Percentiles rank a stretch among this genome's conserved stretches.
Evolutionary conservation across 2,113 vertebrate species (phyloP).

Genomic region (Ondatra zibethicus): DNA sequence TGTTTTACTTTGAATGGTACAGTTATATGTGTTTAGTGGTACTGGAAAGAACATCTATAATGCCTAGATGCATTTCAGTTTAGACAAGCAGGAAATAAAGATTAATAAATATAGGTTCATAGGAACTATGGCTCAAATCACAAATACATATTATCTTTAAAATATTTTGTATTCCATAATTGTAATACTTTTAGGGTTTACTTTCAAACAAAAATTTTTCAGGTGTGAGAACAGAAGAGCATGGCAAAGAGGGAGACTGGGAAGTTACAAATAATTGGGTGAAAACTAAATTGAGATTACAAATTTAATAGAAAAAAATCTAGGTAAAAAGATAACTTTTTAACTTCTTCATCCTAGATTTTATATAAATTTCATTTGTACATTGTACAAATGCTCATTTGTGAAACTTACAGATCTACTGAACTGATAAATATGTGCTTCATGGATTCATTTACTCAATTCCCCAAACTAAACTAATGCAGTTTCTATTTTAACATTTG

Average conservation of each 20-base stretch:
- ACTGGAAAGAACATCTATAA: not conserved
- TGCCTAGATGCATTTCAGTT: not conserved
- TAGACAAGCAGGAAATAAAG: not conserved
- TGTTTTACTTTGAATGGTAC: not conserved
- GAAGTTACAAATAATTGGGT: not conserved
- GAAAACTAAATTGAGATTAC: not conserved
- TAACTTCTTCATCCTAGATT: not conserved
- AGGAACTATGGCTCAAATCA: not conserved
- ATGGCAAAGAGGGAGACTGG: not conserved
- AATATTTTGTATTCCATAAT: not conserved
- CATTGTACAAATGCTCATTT: too few relatives aligned
- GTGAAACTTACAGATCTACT: not conserved
- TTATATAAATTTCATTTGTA: not conserved
- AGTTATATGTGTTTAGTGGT: not conserved
- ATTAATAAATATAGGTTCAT: not conserved
- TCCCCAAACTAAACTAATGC: not conserved
- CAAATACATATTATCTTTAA: not conserved
- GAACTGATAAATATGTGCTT: not conserved
- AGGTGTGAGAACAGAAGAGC: not conserved
- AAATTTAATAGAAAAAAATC: not conserved
- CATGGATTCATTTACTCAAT: not conserved
- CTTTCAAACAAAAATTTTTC: not conserved
- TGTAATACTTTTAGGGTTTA: not conserved
- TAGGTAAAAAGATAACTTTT: not conserved
- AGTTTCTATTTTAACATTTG: not conserved